Base-by-base conservation (phyloP, 2,888 invertebrate species). In the Cephus nigrinus region DNA sequence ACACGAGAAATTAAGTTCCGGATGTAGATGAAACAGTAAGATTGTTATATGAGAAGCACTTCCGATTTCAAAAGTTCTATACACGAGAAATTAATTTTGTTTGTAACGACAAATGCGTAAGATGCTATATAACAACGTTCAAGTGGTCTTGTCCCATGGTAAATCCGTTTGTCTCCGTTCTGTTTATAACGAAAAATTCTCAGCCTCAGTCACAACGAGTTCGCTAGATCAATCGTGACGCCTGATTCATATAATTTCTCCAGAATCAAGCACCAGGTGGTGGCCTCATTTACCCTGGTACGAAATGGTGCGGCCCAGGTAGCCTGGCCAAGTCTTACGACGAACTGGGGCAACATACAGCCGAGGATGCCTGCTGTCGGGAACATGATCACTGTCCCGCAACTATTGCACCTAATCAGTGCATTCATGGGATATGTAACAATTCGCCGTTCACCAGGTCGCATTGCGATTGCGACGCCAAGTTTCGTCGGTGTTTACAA, bases 261-360 rank as follows among this genome's bases (percentile, higher is more conserved):
- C 77, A 89, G 88, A 86, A 89, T 76, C 88, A 90, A 78, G 82
- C 86, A 69, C 79, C 86, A 4, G 87, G 86, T 12, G 84, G 87
- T 55, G 90, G 90, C 12, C 75, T 90, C 30, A 90, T 92, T 76
- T 92, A 91, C 81, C 94, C 94, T 77, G 96, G 96, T 3, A 96
- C 96, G 0, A 95, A 96, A 87, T 96, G 96, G 96, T 96, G 96
- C 88, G 96, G 96, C 0, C 94, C 95, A 75, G 96, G 96, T 33
- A 94, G 93, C 80, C 91, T 93, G 23, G 95, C 96, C 0, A 86
- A 87, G 3, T 93, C 94, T 83, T 94, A 93, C 86, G 92, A 94
- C 40, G 96, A 96, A 81, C 90, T 96, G 80, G 96, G 96, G 0
- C 88, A 91, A 1, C 94, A 95, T 85, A 84, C 89, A 0, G 93